phyloP scores from a whole-genome alignment of 2,888 invertebrate species.

The Podotricha telesiphe region DNA sequence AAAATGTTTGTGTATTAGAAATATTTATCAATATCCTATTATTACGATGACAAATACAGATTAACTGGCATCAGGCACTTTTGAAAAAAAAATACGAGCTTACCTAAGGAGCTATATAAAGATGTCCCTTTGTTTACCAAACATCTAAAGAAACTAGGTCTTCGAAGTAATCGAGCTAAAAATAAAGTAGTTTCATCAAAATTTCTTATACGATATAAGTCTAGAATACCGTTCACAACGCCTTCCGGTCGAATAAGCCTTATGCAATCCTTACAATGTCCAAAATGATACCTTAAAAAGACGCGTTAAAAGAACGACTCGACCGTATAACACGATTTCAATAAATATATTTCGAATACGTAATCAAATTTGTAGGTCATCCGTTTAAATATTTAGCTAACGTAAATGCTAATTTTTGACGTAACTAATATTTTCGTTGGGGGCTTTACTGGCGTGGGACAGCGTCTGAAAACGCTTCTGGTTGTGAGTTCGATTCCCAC shows the following conservation, averaged over 20 bases:
- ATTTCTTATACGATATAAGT: constrained; percentile 4
- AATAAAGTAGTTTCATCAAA: constrained; percentile 1
- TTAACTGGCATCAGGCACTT: background rate
- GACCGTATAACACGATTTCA: constrained; percentile 35
- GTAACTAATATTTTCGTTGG: constrained; percentile 6
- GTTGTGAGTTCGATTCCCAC: too few species aligned
- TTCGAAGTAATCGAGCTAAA: background rate
- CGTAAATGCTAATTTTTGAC: background rate
- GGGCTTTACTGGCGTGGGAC: too few species aligned
- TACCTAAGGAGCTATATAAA: background rate
- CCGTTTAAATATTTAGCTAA: constrained; percentile 14
- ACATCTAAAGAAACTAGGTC: constrained; percentile 11
- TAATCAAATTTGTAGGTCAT: constrained; percentile 33
- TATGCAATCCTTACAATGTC: constrained; percentile 24
- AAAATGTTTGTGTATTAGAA: too few species aligned
- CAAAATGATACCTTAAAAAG: constrained; percentile 17
- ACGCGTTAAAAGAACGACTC: constrained; percentile 24
- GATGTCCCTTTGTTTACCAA: background rate
- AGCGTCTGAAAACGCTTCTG: too few species aligned
- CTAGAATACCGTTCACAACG: constrained; percentile 33
- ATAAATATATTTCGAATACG: constrained; percentile 32
- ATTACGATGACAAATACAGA: too few species aligned
- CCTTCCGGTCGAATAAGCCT: constrained; percentile 30
- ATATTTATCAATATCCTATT: too few species aligned
- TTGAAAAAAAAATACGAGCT: background rate